phyloP scores from a whole-genome alignment of 2,113 vertebrate genomes.

The Neotoma lepida region DNA sequence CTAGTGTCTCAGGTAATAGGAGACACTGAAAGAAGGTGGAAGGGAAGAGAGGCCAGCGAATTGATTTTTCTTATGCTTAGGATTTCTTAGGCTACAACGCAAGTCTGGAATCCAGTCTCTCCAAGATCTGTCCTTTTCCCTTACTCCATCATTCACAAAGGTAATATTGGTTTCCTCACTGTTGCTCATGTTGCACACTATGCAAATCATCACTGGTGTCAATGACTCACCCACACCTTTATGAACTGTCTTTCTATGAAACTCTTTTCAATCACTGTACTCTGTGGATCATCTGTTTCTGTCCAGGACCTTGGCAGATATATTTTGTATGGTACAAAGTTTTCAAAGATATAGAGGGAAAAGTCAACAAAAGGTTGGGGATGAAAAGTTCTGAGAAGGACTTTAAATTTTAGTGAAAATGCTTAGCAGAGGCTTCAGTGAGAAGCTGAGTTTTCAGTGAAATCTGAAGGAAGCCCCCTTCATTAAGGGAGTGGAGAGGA shows the following conservation, averaged over 20 bases:
- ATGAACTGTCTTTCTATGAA: background rate
- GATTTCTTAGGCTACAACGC: fast-evolving
- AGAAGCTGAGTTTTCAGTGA: constrained; percentile 27
- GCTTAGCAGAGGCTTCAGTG: background rate
- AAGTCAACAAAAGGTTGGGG: background rate
- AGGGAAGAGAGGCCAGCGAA: background rate
- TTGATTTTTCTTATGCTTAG: background rate
- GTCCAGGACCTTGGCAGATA: constrained; percentile 1
- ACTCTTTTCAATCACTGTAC: background rate
- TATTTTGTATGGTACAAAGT: background rate
- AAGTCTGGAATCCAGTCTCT: background rate
- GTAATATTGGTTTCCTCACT: background rate
- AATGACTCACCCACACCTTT: background rate
- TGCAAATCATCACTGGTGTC: background rate
- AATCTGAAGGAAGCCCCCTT: background rate
- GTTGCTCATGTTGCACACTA: background rate
- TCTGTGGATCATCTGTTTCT: background rate
- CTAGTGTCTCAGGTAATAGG: background rate
- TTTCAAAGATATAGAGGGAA: background rate
- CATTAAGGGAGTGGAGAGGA: fast-evolving
- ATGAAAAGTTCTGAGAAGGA: background rate
- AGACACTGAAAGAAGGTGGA: background rate
- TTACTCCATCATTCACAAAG: background rate
- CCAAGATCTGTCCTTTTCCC: background rate
- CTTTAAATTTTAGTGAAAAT: background rate